Conservation (phyloP, 1,140 invertebrate genomes). For the Leptestheria dahalacensis region DNA sequence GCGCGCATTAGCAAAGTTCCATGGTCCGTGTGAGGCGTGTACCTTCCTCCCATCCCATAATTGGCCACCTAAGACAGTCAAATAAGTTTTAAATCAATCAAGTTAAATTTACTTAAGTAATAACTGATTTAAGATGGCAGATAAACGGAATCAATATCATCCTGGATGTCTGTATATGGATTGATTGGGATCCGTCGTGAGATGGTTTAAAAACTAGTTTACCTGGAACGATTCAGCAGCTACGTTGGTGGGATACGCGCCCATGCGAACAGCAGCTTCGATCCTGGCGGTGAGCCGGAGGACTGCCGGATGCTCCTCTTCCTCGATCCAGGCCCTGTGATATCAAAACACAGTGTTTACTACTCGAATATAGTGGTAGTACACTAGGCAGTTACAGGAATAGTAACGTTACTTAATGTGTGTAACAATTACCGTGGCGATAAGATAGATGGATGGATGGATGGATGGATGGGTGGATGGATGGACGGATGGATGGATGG, state of each 20-base stretch:
- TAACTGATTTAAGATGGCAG: too few relatives aligned
- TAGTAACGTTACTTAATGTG: too few relatives aligned
- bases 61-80: conserved; percentile 31
- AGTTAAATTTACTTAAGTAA: too few relatives aligned
- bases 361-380: too few relatives aligned
- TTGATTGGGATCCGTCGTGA: background rate
- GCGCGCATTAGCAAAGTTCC: conserved; percentile 18
- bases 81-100: conserved; percentile 4
- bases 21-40: conserved; percentile 47
- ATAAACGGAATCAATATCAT: conserved; percentile 23
- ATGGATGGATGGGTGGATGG: too few relatives aligned
- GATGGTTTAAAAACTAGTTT: background rate
- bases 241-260: conserved; percentile 7
- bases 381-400: too few relatives aligned
- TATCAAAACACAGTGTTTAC: too few relatives aligned
- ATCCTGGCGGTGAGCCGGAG: conserved; percentile 10
- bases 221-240: conserved; percentile 12
- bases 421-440: too few relatives aligned
- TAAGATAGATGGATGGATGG: too few relatives aligned
- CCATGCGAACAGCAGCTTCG: conserved; percentile 8
- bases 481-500: too few relatives aligned
- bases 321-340: conserved; percentile 16
- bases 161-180: background rate
- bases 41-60: conserved; percentile 48
- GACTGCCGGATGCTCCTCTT: conserved; percentile 8